Evolutionary conservation across 2,888 invertebrate species (phyloP).

Genomic region (Marronus borbonicus): DNA sequence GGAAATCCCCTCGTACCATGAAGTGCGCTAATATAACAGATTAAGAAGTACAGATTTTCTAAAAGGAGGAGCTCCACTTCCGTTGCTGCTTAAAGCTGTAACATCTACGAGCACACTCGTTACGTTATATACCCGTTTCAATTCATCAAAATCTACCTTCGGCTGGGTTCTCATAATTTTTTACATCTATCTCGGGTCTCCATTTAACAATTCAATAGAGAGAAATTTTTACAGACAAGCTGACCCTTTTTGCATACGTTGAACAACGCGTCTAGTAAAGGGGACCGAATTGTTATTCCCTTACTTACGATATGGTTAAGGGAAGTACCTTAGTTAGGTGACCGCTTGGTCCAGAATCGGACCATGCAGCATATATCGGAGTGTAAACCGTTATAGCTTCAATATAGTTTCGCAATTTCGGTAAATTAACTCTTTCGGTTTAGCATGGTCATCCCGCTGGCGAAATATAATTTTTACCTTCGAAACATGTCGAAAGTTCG

Average conservation of each 20-base stretch:
- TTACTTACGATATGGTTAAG: not conserved
- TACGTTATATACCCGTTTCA: slow-evolving; percentile 64
- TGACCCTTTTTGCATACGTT: slow-evolving; percentile 61
- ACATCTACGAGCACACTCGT: not conserved
- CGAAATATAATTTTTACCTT: too few relatives aligned
- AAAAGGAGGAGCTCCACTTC: too few relatives aligned
- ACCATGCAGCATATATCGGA: not conserved
- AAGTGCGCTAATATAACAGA: too few relatives aligned
- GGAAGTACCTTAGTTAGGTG: slow-evolving; percentile 27
- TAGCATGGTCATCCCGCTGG: not conserved
- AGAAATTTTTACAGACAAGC: slow-evolving; percentile 66
- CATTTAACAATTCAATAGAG: slow-evolving; percentile 54
- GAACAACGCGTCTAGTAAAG: not conserved
- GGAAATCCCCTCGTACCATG: too few relatives aligned
- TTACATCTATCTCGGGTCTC: slow-evolving; percentile 33
- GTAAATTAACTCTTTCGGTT: not conserved
- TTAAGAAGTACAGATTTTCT: too few relatives aligned
- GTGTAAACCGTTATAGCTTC: too few relatives aligned
- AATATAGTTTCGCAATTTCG: slow-evolving; percentile 9
- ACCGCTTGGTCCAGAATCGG: slow-evolving; percentile 29
- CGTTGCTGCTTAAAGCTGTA: too few relatives aligned
- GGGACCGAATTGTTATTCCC: not conserved
- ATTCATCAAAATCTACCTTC: slow-evolving; percentile 58
- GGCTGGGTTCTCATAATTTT: slow-evolving; percentile 58
- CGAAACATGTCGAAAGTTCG: too few relatives aligned